A percentile compares a stretch with the other conserved stretches of the same genome.
These are phyloP conservation scores for Drosophila robusta DNA, from an alignment of 2,888 invertebrate genomes.

Conservation along the genomic window DNA sequence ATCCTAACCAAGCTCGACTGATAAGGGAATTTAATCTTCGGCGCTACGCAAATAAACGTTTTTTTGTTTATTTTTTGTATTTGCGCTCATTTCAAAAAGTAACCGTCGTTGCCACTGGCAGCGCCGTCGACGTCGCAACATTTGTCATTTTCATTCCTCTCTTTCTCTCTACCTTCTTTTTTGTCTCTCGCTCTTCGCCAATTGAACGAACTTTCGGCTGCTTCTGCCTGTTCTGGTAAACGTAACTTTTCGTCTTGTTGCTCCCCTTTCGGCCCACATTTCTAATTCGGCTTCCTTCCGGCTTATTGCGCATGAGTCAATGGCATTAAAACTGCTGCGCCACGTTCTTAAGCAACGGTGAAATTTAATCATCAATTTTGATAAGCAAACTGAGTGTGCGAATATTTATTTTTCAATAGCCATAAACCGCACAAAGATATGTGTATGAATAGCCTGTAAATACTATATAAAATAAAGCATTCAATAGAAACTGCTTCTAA, in stretches of 20 bases:
- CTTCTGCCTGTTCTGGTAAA: background rate
- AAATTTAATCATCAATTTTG: slow-evolving; percentile 50
- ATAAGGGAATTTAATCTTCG: background rate
- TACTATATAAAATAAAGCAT: background rate
- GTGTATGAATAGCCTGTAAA: background rate
- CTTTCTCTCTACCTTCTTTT: background rate
- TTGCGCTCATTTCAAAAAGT: slow-evolving; percentile 43
- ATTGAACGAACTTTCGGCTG: slow-evolving; percentile 1
- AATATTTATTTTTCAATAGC: slow-evolving; percentile 14
- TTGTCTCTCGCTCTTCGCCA: background rate
- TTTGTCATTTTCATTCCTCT: slow-evolving; percentile 30
- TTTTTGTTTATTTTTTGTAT: slow-evolving; percentile 7
- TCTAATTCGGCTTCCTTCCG: slow-evolving; percentile 53
- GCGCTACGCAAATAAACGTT: background rate
- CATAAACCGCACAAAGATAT: slow-evolving; percentile 20
- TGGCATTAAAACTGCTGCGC: slow-evolving; percentile 47
- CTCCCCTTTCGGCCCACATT: slow-evolving; percentile 9
- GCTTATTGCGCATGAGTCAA: slow-evolving; percentile 60
- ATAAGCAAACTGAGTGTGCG: slow-evolving; percentile 32
- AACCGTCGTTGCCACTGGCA: slow-evolving; percentile 47
- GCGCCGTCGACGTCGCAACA: slow-evolving; percentile 12
- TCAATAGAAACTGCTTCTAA: too few species aligned
- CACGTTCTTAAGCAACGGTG: slow-evolving; percentile 32
- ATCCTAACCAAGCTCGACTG: too few species aligned
- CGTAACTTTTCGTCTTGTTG: background rate